Base-by-base conservation (phyloP, 2,113 vertebrate species). In the Hypocryptadius cinnamomeus region DNA sequence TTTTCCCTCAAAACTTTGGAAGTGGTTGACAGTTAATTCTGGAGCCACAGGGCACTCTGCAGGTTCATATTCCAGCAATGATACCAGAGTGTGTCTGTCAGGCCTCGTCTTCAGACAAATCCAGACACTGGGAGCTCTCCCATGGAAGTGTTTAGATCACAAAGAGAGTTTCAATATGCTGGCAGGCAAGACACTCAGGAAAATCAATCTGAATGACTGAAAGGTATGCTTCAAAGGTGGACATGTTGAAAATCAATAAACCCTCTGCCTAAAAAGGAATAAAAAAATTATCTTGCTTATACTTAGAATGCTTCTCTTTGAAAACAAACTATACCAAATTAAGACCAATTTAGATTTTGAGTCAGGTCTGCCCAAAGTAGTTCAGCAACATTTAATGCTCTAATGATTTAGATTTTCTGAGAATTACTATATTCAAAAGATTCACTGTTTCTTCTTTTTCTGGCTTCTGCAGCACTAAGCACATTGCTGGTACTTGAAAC, bases 131-230 rank as follows among this genome's bases (percentile, higher is more conserved):
- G 51, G 56, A 94, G 56, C 33, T 68, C 51, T 94, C 59, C 64
- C 12, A 50, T 22, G 53, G 40, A 89, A 79, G 40, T 91, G 71
- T 80, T 83, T 64, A 60, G 69, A 93, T 70, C 65, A 89, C 69
- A 87, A 54, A 77, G 56, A 63, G 11, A 85, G 68, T 83, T 89
- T 82, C 72, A 79, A 48, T 53, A 69, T 57, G 76, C 87, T 78
- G 57, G 87, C 64, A 90, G 87, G 83, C 77, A 86, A 93, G 80
- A 80, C 61, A 64, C 51, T 93, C 65, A 65, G 48, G 40, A 96
- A 96, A 96, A 95, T 96, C 95, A 96, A 92, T 96, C 40, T 35
- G 37, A 64, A 84, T 89, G 91, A 94, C 91, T 79, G 93, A 96
- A 96, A 92, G 70, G 86, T 92, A 93, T 54, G 94, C 77, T 93